Percentiles rank a stretch among this genome's conserved stretches.
Evolutionary conservation across 2,888 invertebrate species (phyloP).

Genomic region (Chromoteleia sp.): DNA sequence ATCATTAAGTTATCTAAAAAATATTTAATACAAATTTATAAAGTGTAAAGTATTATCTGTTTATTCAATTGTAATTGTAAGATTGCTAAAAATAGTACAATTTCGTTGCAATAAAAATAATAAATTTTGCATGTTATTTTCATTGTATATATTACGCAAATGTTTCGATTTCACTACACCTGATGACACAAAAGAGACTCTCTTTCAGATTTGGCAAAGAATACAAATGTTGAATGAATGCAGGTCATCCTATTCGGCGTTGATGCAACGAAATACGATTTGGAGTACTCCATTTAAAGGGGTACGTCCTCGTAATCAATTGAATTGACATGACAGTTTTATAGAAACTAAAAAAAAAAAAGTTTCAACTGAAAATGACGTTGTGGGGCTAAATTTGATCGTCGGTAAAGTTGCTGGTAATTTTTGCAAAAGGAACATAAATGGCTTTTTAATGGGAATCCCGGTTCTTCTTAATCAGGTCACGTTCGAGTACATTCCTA

Average conservation of each 20-base stretch:
- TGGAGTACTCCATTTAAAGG: conserved; percentile 22
- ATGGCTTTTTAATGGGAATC: conserved; percentile 29
- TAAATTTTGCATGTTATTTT: too few species aligned
- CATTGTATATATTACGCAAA: neutral
- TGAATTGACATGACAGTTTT: conserved; percentile 25
- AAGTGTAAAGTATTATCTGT: too few species aligned
- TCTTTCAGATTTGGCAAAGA: conserved; percentile 10
- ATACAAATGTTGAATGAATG: conserved; percentile 31
- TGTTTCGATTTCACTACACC: conserved; percentile 7
- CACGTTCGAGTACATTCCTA: conserved; percentile 28
- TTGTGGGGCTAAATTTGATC: conserved; percentile 10
- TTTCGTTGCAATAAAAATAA: too few species aligned
- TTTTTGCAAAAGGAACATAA: conserved; percentile 14
- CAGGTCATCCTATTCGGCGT: conserved; percentile 20
- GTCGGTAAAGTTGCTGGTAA: conserved; percentile 13
- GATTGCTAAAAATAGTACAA: too few species aligned
- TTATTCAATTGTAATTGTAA: too few species aligned
- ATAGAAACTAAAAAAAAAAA: conserved; percentile 9
- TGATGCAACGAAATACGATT: conserved; percentile 22
- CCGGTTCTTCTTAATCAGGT: conserved; percentile 23
- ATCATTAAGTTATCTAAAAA: too few species aligned
- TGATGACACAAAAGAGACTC: conserved; percentile 1
- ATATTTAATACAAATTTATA: too few species aligned
- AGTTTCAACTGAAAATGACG: conserved; percentile 1
- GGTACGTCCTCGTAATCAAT: conserved; percentile 25